phyloP scores from a whole-genome alignment of 2,113 vertebrate genomes.

The Ia io region DNA sequence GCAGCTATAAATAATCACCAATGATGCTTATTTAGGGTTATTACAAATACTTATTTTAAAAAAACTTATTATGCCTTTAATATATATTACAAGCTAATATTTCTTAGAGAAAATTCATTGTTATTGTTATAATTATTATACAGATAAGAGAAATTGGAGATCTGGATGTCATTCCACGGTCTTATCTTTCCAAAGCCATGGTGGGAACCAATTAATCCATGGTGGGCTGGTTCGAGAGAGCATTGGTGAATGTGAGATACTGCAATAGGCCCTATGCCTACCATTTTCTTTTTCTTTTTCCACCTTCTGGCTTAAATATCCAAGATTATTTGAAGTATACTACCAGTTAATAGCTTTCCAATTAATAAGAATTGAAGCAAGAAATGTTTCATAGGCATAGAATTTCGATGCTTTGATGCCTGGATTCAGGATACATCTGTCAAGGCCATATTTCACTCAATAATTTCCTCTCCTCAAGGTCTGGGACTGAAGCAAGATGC shows the following conservation, averaged over 20 bases:
- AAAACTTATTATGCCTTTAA: background rate
- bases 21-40: background rate
- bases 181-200: background rate
- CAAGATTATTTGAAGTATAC: background rate
- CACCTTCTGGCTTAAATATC: background rate
- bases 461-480: slow-evolving; percentile 9
- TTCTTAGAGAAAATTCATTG: background rate
- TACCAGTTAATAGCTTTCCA: background rate
- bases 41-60: background rate
- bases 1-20: background rate
- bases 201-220: background rate
- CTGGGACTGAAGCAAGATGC: slow-evolving; percentile 13
- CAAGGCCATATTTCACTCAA: slow-evolving; percentile 27
- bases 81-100: background rate
- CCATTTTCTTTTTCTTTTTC: background rate
- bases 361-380: slow-evolving; percentile 16
- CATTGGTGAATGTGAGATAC: background rate
- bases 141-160: background rate
- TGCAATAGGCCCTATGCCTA: background rate
- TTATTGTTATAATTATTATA: background rate
- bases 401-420: background rate
- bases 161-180: background rate
- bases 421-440: slow-evolving; percentile 11
- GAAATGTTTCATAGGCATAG: background rate
- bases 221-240: background rate